Evolutionary conservation across 2,113 vertebrate species (phyloP).

Genomic region (Poicephalus gulielmi): DNA sequence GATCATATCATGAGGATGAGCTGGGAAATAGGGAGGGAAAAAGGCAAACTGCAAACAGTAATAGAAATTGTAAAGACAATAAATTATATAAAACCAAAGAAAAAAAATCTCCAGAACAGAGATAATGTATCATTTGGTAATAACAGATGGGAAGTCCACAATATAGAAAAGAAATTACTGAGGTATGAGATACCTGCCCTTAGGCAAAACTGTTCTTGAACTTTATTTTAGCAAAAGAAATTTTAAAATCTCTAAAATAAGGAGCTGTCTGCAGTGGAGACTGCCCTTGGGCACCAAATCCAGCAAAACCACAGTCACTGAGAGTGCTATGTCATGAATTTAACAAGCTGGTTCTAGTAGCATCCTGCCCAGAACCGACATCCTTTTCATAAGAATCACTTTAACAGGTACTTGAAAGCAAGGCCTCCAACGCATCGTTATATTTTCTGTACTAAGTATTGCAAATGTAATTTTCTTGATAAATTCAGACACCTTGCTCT

Average conservation of each 20-base stretch:
- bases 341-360: background rate
- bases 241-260: background rate
- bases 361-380: background rate
- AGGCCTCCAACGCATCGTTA: background rate
- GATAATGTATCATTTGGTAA: background rate
- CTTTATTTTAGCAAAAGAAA: background rate
- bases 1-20: background rate
- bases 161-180: background rate
- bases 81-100: background rate
- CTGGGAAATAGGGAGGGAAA: background rate
- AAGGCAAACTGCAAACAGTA: background rate
- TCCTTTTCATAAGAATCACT: slow-evolving; percentile 2
- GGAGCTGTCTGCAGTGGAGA: background rate
- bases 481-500: background rate
- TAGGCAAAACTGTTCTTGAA: background rate
- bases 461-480: background rate
- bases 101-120: background rate
- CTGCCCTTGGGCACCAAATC: background rate
- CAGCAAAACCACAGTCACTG: background rate
- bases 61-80: background rate
- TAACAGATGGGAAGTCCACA: background rate
- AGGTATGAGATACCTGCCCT: background rate
- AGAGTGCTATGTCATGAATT: background rate
- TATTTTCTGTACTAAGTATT: background rate
- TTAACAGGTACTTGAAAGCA: background rate